A percentile compares a stretch with the other conserved stretches of the same genome.
These are phyloP conservation scores for Cyprinus carpio DNA, from an alignment of 2,113 vertebrate genomes.

Conservation along the genomic window DNA sequence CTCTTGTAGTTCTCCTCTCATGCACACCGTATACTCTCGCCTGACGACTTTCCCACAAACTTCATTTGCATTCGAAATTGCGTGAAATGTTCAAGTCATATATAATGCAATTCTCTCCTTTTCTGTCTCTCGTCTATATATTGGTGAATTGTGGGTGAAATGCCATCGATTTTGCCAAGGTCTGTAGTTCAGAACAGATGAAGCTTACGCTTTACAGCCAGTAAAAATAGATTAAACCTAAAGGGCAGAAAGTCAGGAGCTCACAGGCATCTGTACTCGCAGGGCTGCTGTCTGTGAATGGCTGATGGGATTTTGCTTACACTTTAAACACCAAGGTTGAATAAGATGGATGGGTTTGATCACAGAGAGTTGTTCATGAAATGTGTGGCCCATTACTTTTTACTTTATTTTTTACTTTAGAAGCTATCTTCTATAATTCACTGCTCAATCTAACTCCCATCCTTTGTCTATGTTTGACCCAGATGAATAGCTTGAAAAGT, in stretches of 20 bases:
- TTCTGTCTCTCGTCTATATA: neutral
- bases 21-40: neutral
- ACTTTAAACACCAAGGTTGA: conserved; percentile 5
- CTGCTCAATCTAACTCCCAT: neutral
- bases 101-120: neutral
- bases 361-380: neutral
- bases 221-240: conserved; percentile 27
- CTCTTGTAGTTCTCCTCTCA: neutral
- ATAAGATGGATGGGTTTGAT: conserved; percentile 32
- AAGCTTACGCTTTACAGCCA: neutral
- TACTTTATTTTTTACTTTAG: conserved; percentile 16
- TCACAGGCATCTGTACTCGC: conserved; percentile 20
- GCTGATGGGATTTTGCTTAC: conserved; percentile 17
- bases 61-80: neutral
- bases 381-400: conserved; percentile 13
- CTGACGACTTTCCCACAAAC: conserved; percentile 14
- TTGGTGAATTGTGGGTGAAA: conserved; percentile 1
- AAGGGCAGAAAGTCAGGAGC: neutral
- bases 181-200: conserved; percentile 14
- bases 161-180: conserved; percentile 9
- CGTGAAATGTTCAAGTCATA: neutral
- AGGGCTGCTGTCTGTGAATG: neutral
- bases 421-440: conserved; percentile 1
- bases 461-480: neutral
- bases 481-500: conserved; percentile 11